Base-by-base conservation (phyloP, 1,140 invertebrate species). In the Drosophila bocki region DNA sequence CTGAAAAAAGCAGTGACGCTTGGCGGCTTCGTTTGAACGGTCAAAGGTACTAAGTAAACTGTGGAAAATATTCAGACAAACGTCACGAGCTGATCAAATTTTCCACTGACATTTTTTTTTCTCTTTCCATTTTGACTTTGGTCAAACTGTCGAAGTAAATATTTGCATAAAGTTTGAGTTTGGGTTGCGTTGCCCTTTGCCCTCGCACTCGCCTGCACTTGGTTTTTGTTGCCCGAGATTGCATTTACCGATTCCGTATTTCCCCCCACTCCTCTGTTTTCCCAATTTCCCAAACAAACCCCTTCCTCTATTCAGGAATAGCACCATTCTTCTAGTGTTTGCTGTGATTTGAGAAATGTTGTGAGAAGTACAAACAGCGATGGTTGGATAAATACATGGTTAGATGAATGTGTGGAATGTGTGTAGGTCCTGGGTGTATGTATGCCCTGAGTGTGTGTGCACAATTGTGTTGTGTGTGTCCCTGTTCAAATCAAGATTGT, bases 301-400 rank as follows among this genome's bases (percentile, higher is more conserved):
- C 41, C 26, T 17, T 35, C 32, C 32, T 11, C 29, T 7, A 26
- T 32, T 19, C 29, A 56, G 9, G 9, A 41, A 44, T 53, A 74
- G 56, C 53, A 78, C 79, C 72, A 75, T 51, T 75, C 47, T 61
- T 75, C 59, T 47, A 39, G 26, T 81, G 68, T 81, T 69, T 78
- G 69, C 64, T 53, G 82, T 85, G 74, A 85, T 86, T 85, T 65
- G 42, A 56, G 53, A 81, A 81, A 75, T 81, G 85, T 80, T 90
- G 85, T 90, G 85, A 84, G 85, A 88, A 90, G 87, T 78, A 80
- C 81, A 88, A 88, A 88, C 68, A 88, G 29, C 54, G 60, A 22
- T 69, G 33, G 48, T 35, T 61, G 75, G 56, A 75, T 71, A 71
- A 60, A 71, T 58, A 74, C 22, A 59, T 42, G 35, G 54, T 15